phyloP scores from a whole-genome alignment of 2,888 invertebrate species.

The Mimachlamys varia region DNA sequence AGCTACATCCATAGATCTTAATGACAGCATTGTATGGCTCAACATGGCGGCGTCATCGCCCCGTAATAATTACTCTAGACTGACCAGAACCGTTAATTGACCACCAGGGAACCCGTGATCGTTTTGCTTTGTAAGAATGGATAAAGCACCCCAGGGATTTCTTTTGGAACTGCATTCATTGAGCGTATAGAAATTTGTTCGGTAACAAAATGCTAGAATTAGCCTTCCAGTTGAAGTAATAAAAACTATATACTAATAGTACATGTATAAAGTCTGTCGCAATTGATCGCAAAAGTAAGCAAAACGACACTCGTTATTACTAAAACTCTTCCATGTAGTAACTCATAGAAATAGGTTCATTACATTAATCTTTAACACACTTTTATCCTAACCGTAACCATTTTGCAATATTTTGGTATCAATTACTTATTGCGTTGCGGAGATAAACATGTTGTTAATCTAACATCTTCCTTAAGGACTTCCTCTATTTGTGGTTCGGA shows the following conservation, averaged over 20 bases:
- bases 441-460: too few species aligned
- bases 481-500: too few species aligned
- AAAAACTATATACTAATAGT: not conserved
- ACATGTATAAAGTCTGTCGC: not conserved
- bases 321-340: not conserved
- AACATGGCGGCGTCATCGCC: not conserved
- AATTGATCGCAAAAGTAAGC: not conserved
- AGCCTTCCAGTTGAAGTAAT: not conserved
- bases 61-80: not conserved
- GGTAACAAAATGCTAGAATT: not conserved
- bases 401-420: too few species aligned
- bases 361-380: too few species aligned
- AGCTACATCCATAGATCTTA: not conserved
- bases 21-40: not conserved
- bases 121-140: not conserved
- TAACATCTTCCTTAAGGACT: too few species aligned
- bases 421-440: too few species aligned
- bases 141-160: not conserved
- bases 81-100: not conserved
- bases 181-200: not conserved
- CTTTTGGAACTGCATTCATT: not conserved
- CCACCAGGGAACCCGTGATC: not conserved
- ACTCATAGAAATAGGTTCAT: too few species aligned
- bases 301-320: not conserved
- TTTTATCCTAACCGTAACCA: too few species aligned